phyloP scores from a whole-genome alignment of 2,888 invertebrate species.

The Tenthredo distinguenda region DNA sequence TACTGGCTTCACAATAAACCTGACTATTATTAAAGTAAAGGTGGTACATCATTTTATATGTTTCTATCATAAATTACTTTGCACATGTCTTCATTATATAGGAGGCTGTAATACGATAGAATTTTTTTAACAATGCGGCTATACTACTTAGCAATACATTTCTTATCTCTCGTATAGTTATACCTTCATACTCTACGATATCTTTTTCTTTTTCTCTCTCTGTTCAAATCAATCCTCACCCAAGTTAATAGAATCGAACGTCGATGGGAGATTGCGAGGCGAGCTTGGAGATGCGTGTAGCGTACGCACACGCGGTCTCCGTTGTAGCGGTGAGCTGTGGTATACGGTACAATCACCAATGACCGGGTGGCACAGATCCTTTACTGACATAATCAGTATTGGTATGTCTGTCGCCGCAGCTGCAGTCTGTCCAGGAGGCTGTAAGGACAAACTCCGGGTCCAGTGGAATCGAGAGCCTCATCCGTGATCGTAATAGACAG shows the following conservation, averaged over 20 bases:
- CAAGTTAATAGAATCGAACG: constrained; percentile 10
- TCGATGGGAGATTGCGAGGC: background rate
- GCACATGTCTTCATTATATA: background rate
- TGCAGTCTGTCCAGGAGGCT: constrained; percentile 33
- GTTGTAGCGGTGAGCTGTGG: background rate
- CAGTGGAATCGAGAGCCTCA: constrained; percentile 10
- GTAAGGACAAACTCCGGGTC: background rate
- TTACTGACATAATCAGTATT: constrained; percentile 58
- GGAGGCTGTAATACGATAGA: background rate
- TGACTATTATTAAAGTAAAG: too few species aligned
- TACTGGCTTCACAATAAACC: background rate
- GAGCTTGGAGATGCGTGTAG: background rate
- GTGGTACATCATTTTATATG: background rate
- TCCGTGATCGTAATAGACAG: background rate
- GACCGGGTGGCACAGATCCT: constrained; percentile 77
- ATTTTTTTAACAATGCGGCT: background rate
- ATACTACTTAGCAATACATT: background rate
- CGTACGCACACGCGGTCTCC: background rate
- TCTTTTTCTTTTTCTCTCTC: background rate
- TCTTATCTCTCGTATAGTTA: background rate
- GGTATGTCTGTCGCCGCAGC: constrained; percentile 51
- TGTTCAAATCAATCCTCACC: constrained; percentile 10
- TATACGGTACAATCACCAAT: constrained; percentile 76
- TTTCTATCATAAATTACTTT: background rate
- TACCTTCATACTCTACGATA: background rate